Conservation (phyloP, 2,888 invertebrate species). For the Eugnorisma glareosa region DNA sequence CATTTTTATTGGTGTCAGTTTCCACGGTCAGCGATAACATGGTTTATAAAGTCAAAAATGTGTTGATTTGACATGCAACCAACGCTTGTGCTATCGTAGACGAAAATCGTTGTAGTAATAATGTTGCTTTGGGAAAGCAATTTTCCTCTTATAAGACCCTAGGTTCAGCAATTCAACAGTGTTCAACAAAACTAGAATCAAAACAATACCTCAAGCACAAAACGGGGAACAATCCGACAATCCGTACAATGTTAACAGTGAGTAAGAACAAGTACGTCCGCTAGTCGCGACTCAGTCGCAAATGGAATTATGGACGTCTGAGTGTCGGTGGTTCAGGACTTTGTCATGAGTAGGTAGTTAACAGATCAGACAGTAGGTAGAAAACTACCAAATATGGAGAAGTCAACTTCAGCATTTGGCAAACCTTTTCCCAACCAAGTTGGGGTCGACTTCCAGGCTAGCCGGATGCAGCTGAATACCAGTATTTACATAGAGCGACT, state of each 20-base stretch:
- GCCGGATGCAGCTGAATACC: not conserved
- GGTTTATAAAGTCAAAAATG: not conserved
- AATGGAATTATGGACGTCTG: slow-evolving; percentile 80
- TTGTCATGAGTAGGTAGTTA: not conserved
- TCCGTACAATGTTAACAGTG: slow-evolving; percentile 23
- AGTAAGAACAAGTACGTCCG: slow-evolving; percentile 46
- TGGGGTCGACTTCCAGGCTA: not conserved
- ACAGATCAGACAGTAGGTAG: slow-evolving; percentile 41
- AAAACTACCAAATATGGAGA: not conserved
- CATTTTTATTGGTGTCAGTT: not conserved
- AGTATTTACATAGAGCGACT: not conserved
- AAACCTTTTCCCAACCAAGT: not conserved
- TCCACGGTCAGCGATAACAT: not conserved
- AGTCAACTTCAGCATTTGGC: not conserved
- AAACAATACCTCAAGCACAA: slow-evolving; percentile 20
- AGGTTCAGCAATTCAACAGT: not conserved
- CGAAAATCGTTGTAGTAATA: not conserved
- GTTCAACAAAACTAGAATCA: not conserved
- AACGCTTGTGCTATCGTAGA: not conserved
- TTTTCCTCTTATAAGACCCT: not conserved
- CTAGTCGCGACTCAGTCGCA: slow-evolving; percentile 61
- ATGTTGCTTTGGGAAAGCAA: not conserved
- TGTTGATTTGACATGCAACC: not conserved
- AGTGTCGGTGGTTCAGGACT: slow-evolving; percentile 65
- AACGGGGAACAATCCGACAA: slow-evolving; percentile 26